A percentile compares a stretch with the other conserved stretches of the same genome.
phyloP scores from a whole-genome alignment of 2,113 vertebrate genomes.

The Tretioscincus oriximinensis region DNA sequence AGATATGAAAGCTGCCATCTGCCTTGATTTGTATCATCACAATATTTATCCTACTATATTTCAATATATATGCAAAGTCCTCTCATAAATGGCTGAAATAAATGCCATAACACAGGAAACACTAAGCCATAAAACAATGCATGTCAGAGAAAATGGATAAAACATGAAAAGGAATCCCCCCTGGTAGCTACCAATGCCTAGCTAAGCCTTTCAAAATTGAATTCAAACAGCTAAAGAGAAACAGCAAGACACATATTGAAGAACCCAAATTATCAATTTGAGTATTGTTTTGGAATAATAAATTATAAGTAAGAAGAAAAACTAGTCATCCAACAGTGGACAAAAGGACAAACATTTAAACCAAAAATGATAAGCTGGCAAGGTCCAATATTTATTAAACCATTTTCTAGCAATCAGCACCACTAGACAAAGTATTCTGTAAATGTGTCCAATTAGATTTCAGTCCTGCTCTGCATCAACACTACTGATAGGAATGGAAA shows the following conservation, averaged over 20 bases:
- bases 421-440: background rate
- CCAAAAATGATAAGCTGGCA: background rate
- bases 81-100: slow-evolving; percentile 6
- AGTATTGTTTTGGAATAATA: background rate
- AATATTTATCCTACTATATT: background rate
- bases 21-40: background rate
- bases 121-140: background rate
- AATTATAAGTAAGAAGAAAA: background rate
- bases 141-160: background rate
- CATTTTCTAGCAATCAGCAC: background rate
- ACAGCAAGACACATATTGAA: background rate
- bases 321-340: too few species aligned
- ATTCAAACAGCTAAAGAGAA: background rate
- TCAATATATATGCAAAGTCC: background rate
- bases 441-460: background rate
- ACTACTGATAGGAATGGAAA: background rate
- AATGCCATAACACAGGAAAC: background rate
- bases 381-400: background rate
- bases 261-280: background rate
- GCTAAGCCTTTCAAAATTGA: background rate
- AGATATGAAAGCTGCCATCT: slow-evolving; percentile 17
- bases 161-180: background rate
- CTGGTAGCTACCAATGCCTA: background rate
- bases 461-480: background rate
- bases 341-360: background rate